These are phyloP conservation scores for Saturnia japonica DNA, from an alignment of 2,888 invertebrate species.

Conservation along the genomic window DNA sequence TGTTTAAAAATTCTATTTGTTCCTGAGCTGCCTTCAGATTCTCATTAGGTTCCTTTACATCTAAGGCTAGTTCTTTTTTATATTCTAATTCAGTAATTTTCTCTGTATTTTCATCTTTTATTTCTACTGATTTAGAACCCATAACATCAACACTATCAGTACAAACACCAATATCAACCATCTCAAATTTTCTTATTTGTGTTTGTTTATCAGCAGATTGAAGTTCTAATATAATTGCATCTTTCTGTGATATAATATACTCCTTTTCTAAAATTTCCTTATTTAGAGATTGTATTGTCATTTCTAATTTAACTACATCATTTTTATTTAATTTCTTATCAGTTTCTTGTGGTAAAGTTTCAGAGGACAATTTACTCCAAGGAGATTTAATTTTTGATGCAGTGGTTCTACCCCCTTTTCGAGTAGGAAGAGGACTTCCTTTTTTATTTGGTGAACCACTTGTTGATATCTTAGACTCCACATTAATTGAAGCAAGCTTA, in stretches of 20 bases:
- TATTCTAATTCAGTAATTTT: slow-evolving; percentile 28
- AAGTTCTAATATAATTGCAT: slow-evolving; percentile 66
- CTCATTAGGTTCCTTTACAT: slow-evolving; percentile 60
- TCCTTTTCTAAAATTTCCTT: slow-evolving; percentile 77
- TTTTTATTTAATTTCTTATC: slow-evolving; percentile 64
- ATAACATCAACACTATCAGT: slow-evolving; percentile 43
- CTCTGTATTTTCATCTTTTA: slow-evolving; percentile 24
- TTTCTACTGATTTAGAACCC: slow-evolving; percentile 25
- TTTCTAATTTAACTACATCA: slow-evolving; percentile 64
- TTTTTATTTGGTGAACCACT: slow-evolving; percentile 58
- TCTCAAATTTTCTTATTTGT: slow-evolving; percentile 34
- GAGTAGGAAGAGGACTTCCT: slow-evolving; percentile 64
- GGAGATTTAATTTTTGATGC: slow-evolving; percentile 72
- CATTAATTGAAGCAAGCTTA: slow-evolving; percentile 61
- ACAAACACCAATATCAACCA: slow-evolving; percentile 50
- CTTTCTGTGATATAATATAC: slow-evolving; percentile 68
- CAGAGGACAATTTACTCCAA: slow-evolving; percentile 70
- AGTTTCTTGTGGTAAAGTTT: slow-evolving; percentile 62
- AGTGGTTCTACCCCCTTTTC: slow-evolving; percentile 69
- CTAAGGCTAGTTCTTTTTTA: slow-evolving; percentile 29
- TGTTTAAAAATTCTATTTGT: slow-evolving; percentile 81
- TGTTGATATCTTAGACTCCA: slow-evolving; percentile 53
- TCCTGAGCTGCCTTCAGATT: slow-evolving; percentile 69
- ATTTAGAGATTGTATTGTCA: slow-evolving; percentile 70
- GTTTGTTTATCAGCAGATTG: slow-evolving; percentile 41